Percentiles rank a stretch among this genome's conserved stretches.
Evolutionary conservation across 2,113 vertebrate genomes (phyloP).

Genomic region (Campylomormyrus tamandua): DNA sequence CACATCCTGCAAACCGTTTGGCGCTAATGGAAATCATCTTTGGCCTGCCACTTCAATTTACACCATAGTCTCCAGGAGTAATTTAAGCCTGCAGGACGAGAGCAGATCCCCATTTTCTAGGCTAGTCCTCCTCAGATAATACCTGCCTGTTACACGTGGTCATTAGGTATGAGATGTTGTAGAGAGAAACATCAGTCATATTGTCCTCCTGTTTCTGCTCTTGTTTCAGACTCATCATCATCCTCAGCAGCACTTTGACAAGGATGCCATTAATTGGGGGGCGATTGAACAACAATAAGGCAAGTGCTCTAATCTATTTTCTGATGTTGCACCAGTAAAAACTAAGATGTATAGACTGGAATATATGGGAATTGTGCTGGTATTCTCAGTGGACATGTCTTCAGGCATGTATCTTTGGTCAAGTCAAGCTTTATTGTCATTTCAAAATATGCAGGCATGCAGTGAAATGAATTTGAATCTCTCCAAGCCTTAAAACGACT

Average conservation of each 20-base stretch:
- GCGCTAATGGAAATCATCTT: slow-evolving; percentile 1
- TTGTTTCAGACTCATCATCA: neutral
- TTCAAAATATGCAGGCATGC: neutral
- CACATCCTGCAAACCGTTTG: neutral
- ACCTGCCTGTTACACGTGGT: neutral
- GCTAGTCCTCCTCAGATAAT: neutral
- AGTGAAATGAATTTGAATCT: neutral
- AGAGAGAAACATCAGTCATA: neutral
- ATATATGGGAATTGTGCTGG: neutral
- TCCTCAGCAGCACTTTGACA: neutral
- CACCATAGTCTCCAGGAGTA: neutral
- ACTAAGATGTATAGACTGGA: neutral
- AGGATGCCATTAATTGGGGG: neutral
- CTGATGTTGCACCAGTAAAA: neutral
- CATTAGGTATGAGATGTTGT: neutral
- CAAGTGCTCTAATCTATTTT: neutral
- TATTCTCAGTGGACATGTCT: neutral
- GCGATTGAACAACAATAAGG: neutral
- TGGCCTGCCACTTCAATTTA: slow-evolving; percentile 7
- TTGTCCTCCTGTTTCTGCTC: neutral
- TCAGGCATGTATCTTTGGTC: neutral
- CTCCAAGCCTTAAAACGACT: neutral
- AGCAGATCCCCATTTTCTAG: neutral
- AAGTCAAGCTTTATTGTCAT: neutral
- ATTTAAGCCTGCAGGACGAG: neutral